Evolutionary conservation across 2,888 invertebrate species (phyloP).

Genomic region (Cheilosia scutellata): DNA sequence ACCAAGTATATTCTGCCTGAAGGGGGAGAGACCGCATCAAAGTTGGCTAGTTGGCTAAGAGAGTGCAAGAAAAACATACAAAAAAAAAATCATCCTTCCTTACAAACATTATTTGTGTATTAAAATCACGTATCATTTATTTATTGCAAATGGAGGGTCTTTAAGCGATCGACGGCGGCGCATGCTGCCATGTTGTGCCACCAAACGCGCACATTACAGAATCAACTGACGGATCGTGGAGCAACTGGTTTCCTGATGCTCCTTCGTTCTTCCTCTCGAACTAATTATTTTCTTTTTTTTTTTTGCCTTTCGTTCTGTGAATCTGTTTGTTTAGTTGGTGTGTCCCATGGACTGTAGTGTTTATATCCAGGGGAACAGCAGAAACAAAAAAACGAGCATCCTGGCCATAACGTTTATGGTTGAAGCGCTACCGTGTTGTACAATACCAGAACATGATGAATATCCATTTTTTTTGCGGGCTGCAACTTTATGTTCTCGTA

Average conservation of each 20-base stretch:
- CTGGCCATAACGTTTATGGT: constrained; percentile 56
- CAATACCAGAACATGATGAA: constrained; percentile 75
- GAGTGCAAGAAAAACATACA: not conserved
- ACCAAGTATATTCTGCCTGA: constrained; percentile 6
- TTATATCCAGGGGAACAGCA: constrained; percentile 35
- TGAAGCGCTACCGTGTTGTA: constrained; percentile 72
- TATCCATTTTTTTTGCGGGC: constrained; percentile 57
- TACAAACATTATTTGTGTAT: constrained; percentile 83
- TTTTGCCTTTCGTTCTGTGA: constrained; percentile 30
- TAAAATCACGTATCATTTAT: constrained; percentile 85
- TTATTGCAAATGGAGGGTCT: constrained; percentile 81
- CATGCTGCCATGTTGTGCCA: constrained; percentile 73
- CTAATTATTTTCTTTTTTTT: constrained; percentile 62
- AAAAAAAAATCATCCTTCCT: constrained; percentile 39
- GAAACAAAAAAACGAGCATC: constrained; percentile 37
- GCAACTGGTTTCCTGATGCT: constrained; percentile 67
- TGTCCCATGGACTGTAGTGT: constrained; percentile 59
- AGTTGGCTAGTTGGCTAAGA: not conserved
- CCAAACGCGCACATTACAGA: constrained; percentile 65
- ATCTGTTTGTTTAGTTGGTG: constrained; percentile 59
- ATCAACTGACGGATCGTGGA: constrained; percentile 62
- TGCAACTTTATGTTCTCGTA: constrained; percentile 44
- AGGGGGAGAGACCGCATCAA: not conserved
- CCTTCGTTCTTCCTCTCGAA: constrained; percentile 13
- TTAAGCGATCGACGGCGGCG: constrained; percentile 67